These are phyloP conservation scores for Montipora capricornis DNA, from an alignment of 64 coral and sea anemone genomes.

Conservation along the genomic window DNA sequence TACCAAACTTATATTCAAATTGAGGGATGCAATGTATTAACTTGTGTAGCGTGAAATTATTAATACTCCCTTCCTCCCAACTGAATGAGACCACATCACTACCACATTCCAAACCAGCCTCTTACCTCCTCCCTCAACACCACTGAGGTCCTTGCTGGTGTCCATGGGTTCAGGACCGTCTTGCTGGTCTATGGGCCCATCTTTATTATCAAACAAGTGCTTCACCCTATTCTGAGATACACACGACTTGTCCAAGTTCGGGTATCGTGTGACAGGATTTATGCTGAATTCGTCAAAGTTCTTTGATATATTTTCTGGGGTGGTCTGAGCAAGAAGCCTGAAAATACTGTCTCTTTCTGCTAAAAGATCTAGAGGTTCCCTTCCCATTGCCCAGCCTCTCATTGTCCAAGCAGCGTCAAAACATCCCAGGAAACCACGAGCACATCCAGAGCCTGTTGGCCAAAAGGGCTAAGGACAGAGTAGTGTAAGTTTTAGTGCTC, in stretches of 20 bases:
- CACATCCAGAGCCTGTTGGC: conserved; percentile 99
- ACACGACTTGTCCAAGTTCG: conserved; percentile 75
- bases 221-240: conserved; percentile 67
- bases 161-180: conserved; percentile 87
- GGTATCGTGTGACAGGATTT: conserved; percentile 85
- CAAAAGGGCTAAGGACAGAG: conserved; percentile 88
- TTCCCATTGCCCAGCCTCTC: conserved; percentile 89
- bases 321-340: conserved; percentile 90
- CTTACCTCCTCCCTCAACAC: conserved; percentile 40
- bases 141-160: conserved; percentile 18
- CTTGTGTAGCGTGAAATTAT: too few species aligned
- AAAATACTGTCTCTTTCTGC: conserved; percentile 89
- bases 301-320: conserved; percentile 86
- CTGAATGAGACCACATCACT: neutral
- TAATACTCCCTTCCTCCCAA: too few species aligned
- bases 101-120: too few species aligned
- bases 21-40: too few species aligned
- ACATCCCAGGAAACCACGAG: conserved; percentile 89
- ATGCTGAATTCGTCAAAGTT: conserved; percentile 87
- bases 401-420: conserved; percentile 98
- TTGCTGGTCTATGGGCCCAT: conserved; percentile 64
- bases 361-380: conserved; percentile 83
- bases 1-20: too few species aligned
- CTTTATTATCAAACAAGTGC: conserved; percentile 78
- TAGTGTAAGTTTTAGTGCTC: too few species aligned